A percentile compares a stretch with the other conserved stretches of the same genome.
Conservation (phyloP, 2,888 invertebrate species). For the Lasioglossum zephyrum region DNA sequence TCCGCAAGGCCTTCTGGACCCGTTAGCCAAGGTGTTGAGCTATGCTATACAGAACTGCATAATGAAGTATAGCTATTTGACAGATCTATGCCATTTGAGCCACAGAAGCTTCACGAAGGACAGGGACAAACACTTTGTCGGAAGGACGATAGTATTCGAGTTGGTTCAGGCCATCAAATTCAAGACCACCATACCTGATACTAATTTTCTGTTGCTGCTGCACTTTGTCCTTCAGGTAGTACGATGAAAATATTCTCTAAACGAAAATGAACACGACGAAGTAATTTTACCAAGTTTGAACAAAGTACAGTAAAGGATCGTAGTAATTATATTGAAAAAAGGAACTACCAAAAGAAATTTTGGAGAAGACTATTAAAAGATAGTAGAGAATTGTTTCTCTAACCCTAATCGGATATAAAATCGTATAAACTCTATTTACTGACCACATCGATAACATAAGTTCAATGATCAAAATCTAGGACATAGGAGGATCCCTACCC, state of each 20-base stretch:
- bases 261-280: too few species aligned
- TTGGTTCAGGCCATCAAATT: conserved; percentile 97
- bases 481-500: conserved; percentile 95
- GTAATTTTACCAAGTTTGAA: neutral
- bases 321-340: too few species aligned
- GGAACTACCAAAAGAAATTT: neutral
- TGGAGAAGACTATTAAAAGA: too few species aligned
- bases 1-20: conserved; percentile 93
- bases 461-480: conserved; percentile 84
- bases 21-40: conserved; percentile 97
- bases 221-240: conserved; percentile 92
- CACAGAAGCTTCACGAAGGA: conserved; percentile 95
- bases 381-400: neutral
- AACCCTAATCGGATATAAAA: neutral
- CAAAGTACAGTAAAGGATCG: neutral
- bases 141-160: conserved; percentile 96
- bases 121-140: conserved; percentile 96
- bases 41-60: conserved; percentile 96
- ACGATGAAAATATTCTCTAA: too few species aligned
- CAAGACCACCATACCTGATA: conserved; percentile 96
- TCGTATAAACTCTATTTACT: neutral
- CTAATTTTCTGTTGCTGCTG: conserved; percentile 96
- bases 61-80: conserved; percentile 91
- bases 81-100: conserved; percentile 95
- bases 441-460: neutral